Base-by-base conservation (phyloP, 1,140 invertebrate genomes). In the Musca vetustissima region DNA sequence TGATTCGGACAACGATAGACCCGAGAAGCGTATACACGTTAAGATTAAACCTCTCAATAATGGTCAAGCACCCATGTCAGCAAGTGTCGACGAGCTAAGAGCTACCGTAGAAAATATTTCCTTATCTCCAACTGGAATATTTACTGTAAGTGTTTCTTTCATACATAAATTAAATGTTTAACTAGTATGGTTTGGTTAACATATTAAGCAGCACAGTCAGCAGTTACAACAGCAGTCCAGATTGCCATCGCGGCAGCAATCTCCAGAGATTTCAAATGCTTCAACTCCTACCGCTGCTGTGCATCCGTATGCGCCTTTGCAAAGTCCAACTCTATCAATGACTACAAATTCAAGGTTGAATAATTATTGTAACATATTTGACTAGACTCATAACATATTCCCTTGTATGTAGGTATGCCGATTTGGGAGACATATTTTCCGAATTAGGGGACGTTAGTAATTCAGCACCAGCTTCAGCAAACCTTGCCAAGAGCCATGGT, bases 11-110 rank as follows among this genome's bases (percentile, higher is more conserved):
- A 83, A 77, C 70, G 93, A 94, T 75, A 94, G 97, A 78, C 87
- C 89, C 68, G 91, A 93, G 75, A 88, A 90, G 69, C 95, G 95
- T 83, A 94, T 98, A 71, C 93, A 94, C 82, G 93, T 98, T 15
- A 93, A 96, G 86, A 98, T 98, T 70, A 97, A 97, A 84, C 96
- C 96, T 4, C 85, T 97, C 6, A 95, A 89, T 79, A 96, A 95
- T 84, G 93, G 93, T 48, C 87, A 89, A 64, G 91, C 89, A 71
- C 93, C 91, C 22, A 93, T 95, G 84, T 95, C 94, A 73, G 94
- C 94, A 14, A 97, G 93, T 82, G 93, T 97, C 8, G 96, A 98
- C 85, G 95, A 97, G 83, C 85, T 98, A 1, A 86, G 94, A 75
- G 94, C 93, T 15, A 97, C 95, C 17, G 92, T 97, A 55, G 95